Percentiles rank a stretch among this genome's conserved stretches.
These are phyloP conservation scores for Tetragonula carbonaria DNA, from an alignment of 2,888 invertebrate genomes.

Conservation along the genomic window DNA sequence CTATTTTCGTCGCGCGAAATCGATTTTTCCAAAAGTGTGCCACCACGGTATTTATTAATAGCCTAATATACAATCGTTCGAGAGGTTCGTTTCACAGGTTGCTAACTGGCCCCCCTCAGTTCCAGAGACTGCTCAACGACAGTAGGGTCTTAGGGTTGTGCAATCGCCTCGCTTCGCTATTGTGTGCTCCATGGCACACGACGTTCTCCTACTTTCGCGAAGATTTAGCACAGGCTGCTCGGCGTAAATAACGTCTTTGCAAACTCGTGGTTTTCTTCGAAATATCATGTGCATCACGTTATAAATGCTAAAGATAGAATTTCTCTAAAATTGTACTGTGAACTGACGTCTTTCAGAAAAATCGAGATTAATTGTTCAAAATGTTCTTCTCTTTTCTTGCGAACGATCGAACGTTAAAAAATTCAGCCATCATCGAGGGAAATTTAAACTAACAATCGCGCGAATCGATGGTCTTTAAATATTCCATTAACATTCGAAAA, in stretches of 20 bases:
- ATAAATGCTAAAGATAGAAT: neutral
- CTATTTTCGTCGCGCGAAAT: neutral
- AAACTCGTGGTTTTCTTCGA: neutral
- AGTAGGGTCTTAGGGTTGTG: constrained; percentile 58
- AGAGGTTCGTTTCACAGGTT: constrained; percentile 37
- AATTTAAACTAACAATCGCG: too few relatives aligned
- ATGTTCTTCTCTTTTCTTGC: too few relatives aligned
- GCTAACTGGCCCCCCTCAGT: constrained; percentile 47
- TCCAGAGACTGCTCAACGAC: constrained; percentile 70
- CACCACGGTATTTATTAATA: neutral
- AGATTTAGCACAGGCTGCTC: constrained; percentile 37
- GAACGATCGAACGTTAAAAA: too few relatives aligned
- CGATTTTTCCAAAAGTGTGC: neutral
- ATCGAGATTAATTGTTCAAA: too few relatives aligned
- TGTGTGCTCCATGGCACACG: constrained; percentile 56
- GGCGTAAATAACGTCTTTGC: constrained; percentile 24
- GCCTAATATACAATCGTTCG: neutral
- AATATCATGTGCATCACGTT: neutral
- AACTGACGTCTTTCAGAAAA: too few relatives aligned
- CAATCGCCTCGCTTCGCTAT: constrained; percentile 56
- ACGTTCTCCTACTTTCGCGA: constrained; percentile 57
- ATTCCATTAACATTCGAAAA: too few relatives aligned
- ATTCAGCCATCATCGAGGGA: too few relatives aligned
- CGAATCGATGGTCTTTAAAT: too few relatives aligned
- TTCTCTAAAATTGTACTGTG: neutral